Percentiles rank a stretch among this genome's conserved stretches.
Conservation (phyloP, 2,797 vertebrate species). For the Pelodytes ibericus region DNA sequence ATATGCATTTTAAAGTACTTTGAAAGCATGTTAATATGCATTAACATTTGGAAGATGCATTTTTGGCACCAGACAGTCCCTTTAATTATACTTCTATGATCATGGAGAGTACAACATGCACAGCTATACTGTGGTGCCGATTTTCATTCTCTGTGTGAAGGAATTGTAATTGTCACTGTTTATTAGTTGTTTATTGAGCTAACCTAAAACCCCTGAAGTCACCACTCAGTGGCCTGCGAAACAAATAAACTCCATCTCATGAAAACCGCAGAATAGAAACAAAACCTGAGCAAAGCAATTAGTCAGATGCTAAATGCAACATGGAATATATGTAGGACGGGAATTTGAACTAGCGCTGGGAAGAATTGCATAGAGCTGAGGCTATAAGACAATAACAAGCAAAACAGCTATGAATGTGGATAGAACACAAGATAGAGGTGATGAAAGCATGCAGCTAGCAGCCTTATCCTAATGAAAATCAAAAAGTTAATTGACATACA, state of each 20-base stretch:
- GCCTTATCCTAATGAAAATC: neutral
- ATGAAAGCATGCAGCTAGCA: neutral
- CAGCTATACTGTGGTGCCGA: too few relatives aligned
- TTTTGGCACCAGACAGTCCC: too few relatives aligned
- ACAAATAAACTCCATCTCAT: neutral
- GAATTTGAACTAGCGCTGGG: neutral
- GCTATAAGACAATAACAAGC: neutral
- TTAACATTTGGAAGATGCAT: too few relatives aligned
- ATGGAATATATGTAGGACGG: neutral
- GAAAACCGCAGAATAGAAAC: neutral
- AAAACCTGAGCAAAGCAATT: neutral
- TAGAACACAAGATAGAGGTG: neutral
- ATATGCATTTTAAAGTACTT: too few relatives aligned
- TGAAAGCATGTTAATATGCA: too few relatives aligned
- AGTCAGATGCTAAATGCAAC: neutral
- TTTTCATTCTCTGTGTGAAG: too few relatives aligned
- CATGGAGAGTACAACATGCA: too few relatives aligned
- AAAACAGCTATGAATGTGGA: neutral
- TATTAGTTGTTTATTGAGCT: neutral
- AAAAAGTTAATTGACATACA: neutral
- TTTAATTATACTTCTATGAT: too few relatives aligned
- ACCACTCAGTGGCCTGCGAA: neutral
- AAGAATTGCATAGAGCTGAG: too few relatives aligned
- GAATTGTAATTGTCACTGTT: neutral
- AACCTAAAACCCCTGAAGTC: neutral